Evolutionary conservation across 2,113 vertebrate genomes (phyloP).

Genomic region (Istiophorus platypterus): DNA sequence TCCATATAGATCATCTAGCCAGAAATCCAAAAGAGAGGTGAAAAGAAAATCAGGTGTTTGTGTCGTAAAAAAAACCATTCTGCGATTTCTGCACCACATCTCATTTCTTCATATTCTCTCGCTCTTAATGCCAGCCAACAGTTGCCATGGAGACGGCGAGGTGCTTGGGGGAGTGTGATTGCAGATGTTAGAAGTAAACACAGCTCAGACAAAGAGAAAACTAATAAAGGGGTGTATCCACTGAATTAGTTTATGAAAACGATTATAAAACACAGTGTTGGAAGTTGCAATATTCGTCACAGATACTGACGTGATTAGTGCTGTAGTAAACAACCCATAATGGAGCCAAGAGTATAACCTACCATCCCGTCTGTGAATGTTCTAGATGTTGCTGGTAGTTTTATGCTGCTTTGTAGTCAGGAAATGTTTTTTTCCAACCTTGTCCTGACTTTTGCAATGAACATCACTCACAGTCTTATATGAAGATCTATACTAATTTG

Average conservation of each 20-base stretch:
- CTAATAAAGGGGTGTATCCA: conserved; percentile 43
- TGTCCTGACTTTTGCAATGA: conserved; percentile 2
- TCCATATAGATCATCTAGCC: neutral
- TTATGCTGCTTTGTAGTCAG: conserved; percentile 5
- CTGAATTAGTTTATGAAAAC: conserved; percentile 33
- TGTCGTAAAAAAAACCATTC: conserved; percentile 38
- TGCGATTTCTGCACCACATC: conserved; percentile 49
- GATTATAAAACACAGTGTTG: conserved; percentile 27
- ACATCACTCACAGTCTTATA: conserved; percentile 18
- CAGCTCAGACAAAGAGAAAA: conserved; percentile 51
- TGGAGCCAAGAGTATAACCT: neutral
- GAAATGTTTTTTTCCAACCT: conserved; percentile 32
- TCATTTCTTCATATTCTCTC: conserved; percentile 54
- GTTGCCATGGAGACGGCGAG: conserved; percentile 79
- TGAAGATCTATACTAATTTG: conserved; percentile 35
- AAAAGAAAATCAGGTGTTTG: neutral
- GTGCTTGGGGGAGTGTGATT: conserved; percentile 73
- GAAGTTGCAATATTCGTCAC: neutral
- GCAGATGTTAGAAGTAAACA: conserved; percentile 75
- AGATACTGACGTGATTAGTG: neutral
- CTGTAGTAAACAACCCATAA: neutral
- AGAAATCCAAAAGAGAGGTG: conserved; percentile 6
- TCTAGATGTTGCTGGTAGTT: neutral
- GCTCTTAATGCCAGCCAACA: conserved; percentile 65
- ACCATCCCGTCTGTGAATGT: neutral